Evolutionary conservation across 92 coral and sea anemone genomes (phyloP).

Genomic region (Pocillopora grandis): DNA sequence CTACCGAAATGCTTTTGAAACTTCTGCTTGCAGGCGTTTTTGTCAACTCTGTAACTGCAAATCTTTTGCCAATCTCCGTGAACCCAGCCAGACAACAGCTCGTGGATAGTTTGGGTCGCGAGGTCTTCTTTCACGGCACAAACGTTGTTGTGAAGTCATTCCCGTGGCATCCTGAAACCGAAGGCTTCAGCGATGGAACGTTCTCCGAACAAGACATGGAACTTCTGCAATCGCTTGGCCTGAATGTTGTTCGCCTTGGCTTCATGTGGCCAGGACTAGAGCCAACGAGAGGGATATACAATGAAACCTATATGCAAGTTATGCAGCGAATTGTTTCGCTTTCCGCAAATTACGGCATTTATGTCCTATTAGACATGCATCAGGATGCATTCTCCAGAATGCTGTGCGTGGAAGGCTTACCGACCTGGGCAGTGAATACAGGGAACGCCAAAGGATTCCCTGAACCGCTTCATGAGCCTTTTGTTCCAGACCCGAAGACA

Average conservation of each 20-base stretch:
- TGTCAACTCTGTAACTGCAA: not conserved
- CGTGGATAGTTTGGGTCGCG: conserved; percentile 78
- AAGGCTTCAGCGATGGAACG: conserved; percentile 78
- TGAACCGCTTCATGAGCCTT: conserved; percentile 88
- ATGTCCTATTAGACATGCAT: conserved; percentile 91
- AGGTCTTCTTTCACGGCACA: conserved; percentile 90
- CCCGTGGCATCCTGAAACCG: conserved; percentile 92
- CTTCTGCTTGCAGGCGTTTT: not conserved
- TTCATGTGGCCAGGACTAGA: conserved; percentile 98
- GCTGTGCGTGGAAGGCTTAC: conserved; percentile 96
- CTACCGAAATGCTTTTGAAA: not conserved
- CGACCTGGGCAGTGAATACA: conserved; percentile 90
- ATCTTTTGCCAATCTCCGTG: conserved; percentile 64
- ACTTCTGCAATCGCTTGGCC: conserved; percentile 86
- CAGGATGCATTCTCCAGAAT: conserved; percentile 93
- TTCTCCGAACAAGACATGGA: conserved; percentile 96
- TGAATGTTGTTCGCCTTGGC: conserved; percentile 90
- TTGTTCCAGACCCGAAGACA: conserved; percentile 75
- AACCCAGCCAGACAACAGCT: conserved; percentile 80
- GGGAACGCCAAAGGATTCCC: conserved; percentile 83
- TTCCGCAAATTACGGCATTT: conserved; percentile 87
- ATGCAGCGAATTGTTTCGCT: conserved; percentile 77
- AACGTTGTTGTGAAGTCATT: conserved; percentile 89
- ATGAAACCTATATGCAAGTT: conserved; percentile 80
- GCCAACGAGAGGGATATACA: conserved; percentile 82